Conservation (phyloP, 2,888 invertebrate genomes). For the Idaea straminata region DNA sequence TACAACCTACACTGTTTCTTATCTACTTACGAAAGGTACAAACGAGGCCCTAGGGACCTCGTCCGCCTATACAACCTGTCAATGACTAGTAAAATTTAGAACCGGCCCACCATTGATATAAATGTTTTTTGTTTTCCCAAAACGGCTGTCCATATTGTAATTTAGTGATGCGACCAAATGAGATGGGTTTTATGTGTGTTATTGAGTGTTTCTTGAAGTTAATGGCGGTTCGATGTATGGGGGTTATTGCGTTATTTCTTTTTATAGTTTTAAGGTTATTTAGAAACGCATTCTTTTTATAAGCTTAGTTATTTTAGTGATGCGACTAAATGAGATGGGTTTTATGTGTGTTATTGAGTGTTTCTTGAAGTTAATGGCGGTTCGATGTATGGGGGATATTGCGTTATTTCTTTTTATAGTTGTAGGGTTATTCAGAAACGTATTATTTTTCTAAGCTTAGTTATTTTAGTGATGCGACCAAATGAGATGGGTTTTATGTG, state of each 20-base stretch:
- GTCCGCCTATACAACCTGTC: conserved; percentile 76
- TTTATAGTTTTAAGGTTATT: neutral
- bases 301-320: too few species aligned
- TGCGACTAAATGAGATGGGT: conserved; percentile 50
- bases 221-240: conserved; percentile 18
- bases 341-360: conserved; percentile 37
- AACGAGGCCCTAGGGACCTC: conserved; percentile 67
- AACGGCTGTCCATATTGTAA: conserved; percentile 75
- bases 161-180: conserved; percentile 62
- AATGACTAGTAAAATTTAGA: conserved; percentile 79
- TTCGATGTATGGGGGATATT: conserved; percentile 10
- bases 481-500: conserved; percentile 48
- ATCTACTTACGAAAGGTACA: conserved; percentile 63
- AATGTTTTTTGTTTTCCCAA: conserved; percentile 80
- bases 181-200: conserved; percentile 43
- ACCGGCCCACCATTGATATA: conserved; percentile 77
- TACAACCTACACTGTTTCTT: conserved; percentile 57
- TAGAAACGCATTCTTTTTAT: neutral
- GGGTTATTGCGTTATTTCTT: conserved; percentile 4
- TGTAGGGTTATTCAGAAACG: neutral
- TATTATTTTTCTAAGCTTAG: too few species aligned
- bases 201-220: conserved; percentile 36
- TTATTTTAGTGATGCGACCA: conserved; percentile 61
- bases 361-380: conserved; percentile 30
- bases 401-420: conserved; percentile 1